Percentiles rank a stretch among this genome's conserved stretches.
phyloP scores from a whole-genome alignment of 2,113 vertebrate species.

The Brevimyrus niger region DNA sequence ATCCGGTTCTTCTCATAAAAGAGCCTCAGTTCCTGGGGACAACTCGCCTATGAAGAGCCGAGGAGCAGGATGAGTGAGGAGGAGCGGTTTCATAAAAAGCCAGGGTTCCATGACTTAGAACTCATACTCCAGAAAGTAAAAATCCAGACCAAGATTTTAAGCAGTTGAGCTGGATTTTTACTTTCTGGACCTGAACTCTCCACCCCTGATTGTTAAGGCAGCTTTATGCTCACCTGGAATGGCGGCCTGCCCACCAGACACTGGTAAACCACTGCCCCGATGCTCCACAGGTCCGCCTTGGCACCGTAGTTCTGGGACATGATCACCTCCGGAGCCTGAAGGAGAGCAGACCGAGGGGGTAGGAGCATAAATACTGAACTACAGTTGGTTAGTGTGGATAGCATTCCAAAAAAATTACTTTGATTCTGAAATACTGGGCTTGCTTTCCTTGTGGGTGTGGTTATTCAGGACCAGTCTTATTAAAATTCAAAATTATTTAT shows the following conservation, averaged over 20 bases:
- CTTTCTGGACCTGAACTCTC: too few relatives aligned
- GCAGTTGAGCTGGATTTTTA: too few relatives aligned
- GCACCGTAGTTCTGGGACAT: slow-evolving; percentile 98
- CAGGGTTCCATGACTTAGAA: background rate
- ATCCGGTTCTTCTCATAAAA: slow-evolving; percentile 96
- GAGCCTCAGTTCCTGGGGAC: slow-evolving; percentile 91
- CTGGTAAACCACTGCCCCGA: slow-evolving; percentile 93
- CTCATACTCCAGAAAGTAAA: too few relatives aligned
- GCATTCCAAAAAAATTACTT: background rate
- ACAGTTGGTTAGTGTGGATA: background rate
- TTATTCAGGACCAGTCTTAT: background rate
- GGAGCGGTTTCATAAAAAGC: background rate
- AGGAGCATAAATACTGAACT: background rate
- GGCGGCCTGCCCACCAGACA: slow-evolving; percentile 96
- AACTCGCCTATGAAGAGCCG: slow-evolving; percentile 71
- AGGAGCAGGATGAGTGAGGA: background rate
- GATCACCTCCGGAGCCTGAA: slow-evolving; percentile 94
- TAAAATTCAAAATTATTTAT: background rate
- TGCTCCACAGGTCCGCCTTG: slow-evolving; percentile 95
- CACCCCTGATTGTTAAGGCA: too few relatives aligned
- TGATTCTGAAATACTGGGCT: background rate
- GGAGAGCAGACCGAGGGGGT: slow-evolving; percentile 20
- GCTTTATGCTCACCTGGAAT: slow-evolving; percentile 72
- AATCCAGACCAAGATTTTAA: too few relatives aligned
- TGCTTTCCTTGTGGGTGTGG: background rate